Evolutionary conservation across 1,140 invertebrate genomes (phyloP).

Genomic region (Papilio polytes): DNA sequence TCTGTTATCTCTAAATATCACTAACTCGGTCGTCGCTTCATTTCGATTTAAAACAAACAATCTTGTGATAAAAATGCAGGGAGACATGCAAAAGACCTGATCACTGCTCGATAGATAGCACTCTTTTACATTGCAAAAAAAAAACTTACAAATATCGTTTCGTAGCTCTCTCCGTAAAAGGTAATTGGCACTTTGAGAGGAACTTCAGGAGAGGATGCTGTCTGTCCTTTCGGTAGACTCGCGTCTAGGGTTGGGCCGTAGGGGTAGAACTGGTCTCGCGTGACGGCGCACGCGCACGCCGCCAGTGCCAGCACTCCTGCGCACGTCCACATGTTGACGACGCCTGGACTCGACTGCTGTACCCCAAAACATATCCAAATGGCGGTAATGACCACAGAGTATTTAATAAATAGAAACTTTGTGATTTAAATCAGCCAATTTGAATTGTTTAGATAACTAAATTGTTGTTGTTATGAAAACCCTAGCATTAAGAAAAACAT

Average conservation of each 20-base stretch:
- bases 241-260: constrained; percentile 70
- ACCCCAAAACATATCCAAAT: background rate
- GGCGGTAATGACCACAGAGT: background rate
- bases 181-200: constrained; percentile 85
- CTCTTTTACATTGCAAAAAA: background rate
- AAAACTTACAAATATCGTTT: constrained; percentile 90
- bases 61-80: background rate
- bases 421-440: background rate
- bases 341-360: background rate
- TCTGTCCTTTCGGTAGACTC: constrained; percentile 72
- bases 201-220: constrained; percentile 81
- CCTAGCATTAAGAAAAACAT: no score
- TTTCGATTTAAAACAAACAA: no score
- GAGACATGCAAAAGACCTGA: background rate
- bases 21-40: no score
- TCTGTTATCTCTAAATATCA: no score
- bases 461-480: no score
- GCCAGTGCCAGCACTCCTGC: constrained; percentile 55
- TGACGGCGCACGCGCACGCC: constrained; percentile 60
- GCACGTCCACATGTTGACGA: constrained; percentile 71
- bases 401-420: background rate
- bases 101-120: background rate
- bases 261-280: constrained; percentile 75
- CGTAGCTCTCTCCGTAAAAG: constrained; percentile 89
- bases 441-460: background rate